phyloP scores from a whole-genome alignment of 2,113 vertebrate genomes.

The Cynopterus brachyotis region DNA sequence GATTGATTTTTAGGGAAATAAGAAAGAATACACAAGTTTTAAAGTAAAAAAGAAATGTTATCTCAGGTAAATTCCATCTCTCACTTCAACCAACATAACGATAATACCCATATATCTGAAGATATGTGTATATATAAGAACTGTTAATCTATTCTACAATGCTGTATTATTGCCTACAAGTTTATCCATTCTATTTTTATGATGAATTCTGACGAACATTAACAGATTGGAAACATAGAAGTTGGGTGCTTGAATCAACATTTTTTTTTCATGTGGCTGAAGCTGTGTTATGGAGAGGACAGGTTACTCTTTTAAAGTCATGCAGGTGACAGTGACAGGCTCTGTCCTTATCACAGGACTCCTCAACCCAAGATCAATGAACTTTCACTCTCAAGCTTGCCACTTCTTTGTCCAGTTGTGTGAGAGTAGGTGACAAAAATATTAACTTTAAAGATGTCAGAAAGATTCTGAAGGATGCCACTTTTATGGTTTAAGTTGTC shows the following conservation, averaged over 20 bases:
- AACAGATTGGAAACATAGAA: not conserved
- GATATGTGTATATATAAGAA: accelerated
- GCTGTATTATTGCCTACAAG: not conserved
- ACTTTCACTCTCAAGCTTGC: not conserved
- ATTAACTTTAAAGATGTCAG: not conserved
- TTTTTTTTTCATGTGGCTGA: not conserved
- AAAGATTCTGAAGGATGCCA: not conserved
- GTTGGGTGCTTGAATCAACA: not conserved
- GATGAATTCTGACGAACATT: not conserved
- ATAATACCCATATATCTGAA: no score
- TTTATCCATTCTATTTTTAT: not conserved
- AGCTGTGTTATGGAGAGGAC: not conserved
- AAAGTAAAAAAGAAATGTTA: not conserved
- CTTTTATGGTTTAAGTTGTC: not conserved
- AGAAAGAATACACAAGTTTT: not conserved
- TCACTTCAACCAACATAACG: not conserved
- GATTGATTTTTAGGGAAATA: not conserved
- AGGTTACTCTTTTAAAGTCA: not conserved
- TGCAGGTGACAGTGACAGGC: not conserved
- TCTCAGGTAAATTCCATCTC: not conserved
- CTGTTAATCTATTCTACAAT: not conserved
- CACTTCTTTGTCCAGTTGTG: not conserved
- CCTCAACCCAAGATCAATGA: not conserved
- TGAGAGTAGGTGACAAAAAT: not conserved
- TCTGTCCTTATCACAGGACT: not conserved